Percentiles rank a stretch among this genome's conserved stretches.
phyloP scores from a whole-genome alignment of 1,140 invertebrate species.

The Drosophila navojoa region DNA sequence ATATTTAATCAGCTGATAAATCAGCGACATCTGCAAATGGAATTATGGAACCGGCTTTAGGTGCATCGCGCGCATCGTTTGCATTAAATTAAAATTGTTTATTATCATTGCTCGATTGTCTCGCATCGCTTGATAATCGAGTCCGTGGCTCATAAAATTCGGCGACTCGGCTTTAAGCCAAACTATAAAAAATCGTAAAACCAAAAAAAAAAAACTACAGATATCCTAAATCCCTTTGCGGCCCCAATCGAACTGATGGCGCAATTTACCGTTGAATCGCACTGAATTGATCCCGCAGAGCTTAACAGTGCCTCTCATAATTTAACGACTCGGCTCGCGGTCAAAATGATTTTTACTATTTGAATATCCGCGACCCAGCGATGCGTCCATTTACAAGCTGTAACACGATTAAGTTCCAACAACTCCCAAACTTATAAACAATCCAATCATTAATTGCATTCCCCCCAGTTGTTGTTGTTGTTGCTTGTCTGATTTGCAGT shows the following conservation, averaged over 20 bases:
- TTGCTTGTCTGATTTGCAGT: slow-evolving; percentile 24
- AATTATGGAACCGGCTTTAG: slow-evolving; percentile 45
- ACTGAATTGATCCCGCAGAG: slow-evolving; percentile 55
- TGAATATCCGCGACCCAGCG: slow-evolving; percentile 18
- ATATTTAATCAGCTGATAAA: slow-evolving; percentile 2
- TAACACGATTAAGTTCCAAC: slow-evolving; percentile 48
- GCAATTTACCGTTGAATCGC: slow-evolving; percentile 50
- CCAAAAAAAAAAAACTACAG: neutral
- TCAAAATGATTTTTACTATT: slow-evolving; percentile 46
- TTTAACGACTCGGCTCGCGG: slow-evolving; percentile 28
- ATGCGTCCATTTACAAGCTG: slow-evolving; percentile 44
- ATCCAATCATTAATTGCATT: slow-evolving; percentile 41
- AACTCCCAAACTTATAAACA: slow-evolving; percentile 40
- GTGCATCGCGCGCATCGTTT: slow-evolving; percentile 35
- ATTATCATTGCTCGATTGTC: slow-evolving; percentile 40
- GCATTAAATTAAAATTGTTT: slow-evolving; percentile 69
- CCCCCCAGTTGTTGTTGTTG: slow-evolving; percentile 28
- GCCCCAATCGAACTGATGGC: neutral
- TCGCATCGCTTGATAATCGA: slow-evolving; percentile 40
- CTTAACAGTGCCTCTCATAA: slow-evolving; percentile 58
- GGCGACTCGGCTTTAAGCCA: slow-evolving; percentile 34
- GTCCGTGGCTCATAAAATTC: slow-evolving; percentile 26
- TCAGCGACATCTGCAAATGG: slow-evolving; percentile 1
- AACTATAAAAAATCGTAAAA: slow-evolving; percentile 60
- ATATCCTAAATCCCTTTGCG: slow-evolving; percentile 63